Conservation (phyloP, 1,140 invertebrate species). For the Leptinotarsa texana region DNA sequence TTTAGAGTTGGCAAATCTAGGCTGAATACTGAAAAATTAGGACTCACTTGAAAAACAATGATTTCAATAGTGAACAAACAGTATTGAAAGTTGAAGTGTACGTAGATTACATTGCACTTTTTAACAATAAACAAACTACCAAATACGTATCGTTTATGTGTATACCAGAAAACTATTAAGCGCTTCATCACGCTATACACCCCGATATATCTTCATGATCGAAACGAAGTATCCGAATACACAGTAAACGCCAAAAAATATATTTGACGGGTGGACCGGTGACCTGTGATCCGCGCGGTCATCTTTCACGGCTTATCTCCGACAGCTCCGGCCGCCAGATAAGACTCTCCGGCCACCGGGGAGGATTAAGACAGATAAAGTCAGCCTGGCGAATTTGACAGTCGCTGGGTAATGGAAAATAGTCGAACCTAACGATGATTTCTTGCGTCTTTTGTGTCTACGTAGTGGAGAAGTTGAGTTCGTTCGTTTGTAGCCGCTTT, state of each 20-base stretch:
- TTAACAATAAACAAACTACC: too few species aligned
- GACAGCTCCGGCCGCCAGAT: not conserved
- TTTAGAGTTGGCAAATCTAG: too few species aligned
- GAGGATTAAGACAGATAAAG: slow-evolving; percentile 8
- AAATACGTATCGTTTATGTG: too few species aligned
- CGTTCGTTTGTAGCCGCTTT: not conserved
- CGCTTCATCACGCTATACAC: too few species aligned
- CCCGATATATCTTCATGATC: not conserved
- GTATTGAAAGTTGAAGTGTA: too few species aligned
- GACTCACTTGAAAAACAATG: too few species aligned
- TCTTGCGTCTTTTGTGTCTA: slow-evolving; percentile 5
- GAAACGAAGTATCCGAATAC: slow-evolving; percentile 2
- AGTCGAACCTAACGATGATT: slow-evolving; percentile 3
- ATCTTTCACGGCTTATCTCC: slow-evolving; percentile 2
- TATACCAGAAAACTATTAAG: too few species aligned
- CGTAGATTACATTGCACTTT: too few species aligned
- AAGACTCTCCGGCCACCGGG: not conserved
- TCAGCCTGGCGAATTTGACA: not conserved
- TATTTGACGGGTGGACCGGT: not conserved
- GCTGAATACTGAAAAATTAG: too few species aligned
- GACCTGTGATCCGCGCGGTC: not conserved
- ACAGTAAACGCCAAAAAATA: slow-evolving; percentile 3
- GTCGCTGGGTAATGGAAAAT: not conserved
- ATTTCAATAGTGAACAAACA: too few species aligned
- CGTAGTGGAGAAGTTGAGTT: not conserved